A percentile compares a stretch with the other conserved stretches of the same genome.
Evolutionary conservation across 2,113 vertebrate genomes (phyloP).

Genomic region (Rhombomys opimus): DNA sequence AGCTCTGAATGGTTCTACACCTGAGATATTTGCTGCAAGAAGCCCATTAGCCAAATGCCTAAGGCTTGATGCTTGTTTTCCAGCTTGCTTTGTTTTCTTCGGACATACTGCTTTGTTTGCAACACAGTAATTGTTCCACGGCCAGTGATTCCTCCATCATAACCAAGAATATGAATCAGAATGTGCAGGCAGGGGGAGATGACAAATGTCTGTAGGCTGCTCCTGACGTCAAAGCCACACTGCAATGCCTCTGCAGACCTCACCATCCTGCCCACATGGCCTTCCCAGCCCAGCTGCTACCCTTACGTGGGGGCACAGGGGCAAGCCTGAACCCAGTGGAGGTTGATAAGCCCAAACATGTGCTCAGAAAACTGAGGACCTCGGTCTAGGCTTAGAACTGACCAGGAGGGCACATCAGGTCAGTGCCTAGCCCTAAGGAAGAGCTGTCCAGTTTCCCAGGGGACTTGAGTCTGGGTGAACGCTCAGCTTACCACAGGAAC

Average conservation of each 20-base stretch:
- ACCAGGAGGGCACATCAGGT: neutral
- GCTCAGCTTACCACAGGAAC: neutral
- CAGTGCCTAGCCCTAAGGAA: neutral
- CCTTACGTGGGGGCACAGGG: fast-evolving
- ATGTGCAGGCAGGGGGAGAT: neutral
- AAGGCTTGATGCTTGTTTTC: neutral
- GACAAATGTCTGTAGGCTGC: neutral
- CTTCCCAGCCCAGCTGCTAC: too few species aligned
- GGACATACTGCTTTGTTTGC: slow-evolving; percentile 48
- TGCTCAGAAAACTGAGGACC: neutral
- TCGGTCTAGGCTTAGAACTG: neutral
- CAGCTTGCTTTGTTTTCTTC: slow-evolving; percentile 37
- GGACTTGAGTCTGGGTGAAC: neutral
- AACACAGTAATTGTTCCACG: slow-evolving; percentile 49
- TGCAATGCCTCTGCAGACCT: fast-evolving
- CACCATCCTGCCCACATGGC: neutral
- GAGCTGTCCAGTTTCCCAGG: neutral
- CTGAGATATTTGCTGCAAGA: slow-evolving; percentile 24
- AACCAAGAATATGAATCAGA: neutral
- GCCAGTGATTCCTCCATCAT: slow-evolving; percentile 18
- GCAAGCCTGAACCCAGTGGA: neutral
- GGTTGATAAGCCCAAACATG: neutral
- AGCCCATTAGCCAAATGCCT: slow-evolving; percentile 18
- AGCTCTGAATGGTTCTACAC: neutral
- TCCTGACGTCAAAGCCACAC: neutral